Base-by-base conservation (phyloP, 2,888 invertebrate species). In the Pseudococcus jackbeardsleyi region DNA sequence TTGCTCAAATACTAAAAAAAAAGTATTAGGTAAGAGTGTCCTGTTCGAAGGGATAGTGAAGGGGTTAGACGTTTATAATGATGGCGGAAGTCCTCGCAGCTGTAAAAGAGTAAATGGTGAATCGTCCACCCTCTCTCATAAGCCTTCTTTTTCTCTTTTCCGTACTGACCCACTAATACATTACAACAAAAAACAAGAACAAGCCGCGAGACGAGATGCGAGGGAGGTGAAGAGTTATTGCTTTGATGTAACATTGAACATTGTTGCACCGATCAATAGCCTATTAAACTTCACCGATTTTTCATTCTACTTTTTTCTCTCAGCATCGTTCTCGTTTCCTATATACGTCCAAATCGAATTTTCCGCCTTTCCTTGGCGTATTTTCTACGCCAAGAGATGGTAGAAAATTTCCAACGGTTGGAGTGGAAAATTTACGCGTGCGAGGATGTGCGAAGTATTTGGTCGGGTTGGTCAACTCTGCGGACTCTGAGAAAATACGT, bases 21-120 rank as follows among this genome's bases (percentile, higher is more conserved):
- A 64, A 64, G 64, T 88, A 88, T 88, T 88, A 82, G 72, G 86
- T 68, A 86, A 88, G 64, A 82, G 88, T 88, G 82, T 82, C 82
- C 82, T 88, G 59, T 77, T 50, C 82, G 26, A 68, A 82, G 82
- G 79, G 77, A 88, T 68, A 54, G 72, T 50, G 88, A 88, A 88
- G 88, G 88, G 88, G 88, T 88, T 88, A 88, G 82, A 77, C 26
- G 39, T 79, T 79, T 79, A 82, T 88, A 88, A 88, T 88, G 88
- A 88, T 88, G 88, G 88, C 88, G 88, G 88, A 88, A 88, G 88
- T 88, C 72, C 87, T 82, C 88, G 88, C 88, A 88, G 88, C 88
- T 88, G 87, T 87, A 72, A 33, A 33, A 77, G 42, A 42, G 88
- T 88, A 82, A 88, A 88, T 87, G 39, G 77, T 87, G 87, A 79